Conservation (phyloP, 2,113 vertebrate species). For the Ictalurus punctatus region DNA sequence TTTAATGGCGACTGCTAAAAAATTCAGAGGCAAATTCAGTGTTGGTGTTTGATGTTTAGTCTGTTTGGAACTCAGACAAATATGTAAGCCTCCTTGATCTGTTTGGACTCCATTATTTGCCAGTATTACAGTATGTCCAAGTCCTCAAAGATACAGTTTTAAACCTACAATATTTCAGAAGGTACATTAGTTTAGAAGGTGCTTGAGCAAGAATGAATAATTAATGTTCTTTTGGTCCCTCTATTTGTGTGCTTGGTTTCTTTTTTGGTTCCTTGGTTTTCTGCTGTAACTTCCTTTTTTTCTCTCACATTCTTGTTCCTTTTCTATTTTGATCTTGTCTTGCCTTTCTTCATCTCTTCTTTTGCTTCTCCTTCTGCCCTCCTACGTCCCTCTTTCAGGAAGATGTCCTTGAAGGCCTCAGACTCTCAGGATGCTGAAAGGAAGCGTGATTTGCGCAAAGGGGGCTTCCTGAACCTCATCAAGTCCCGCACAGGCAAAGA, state of each 20-base stretch:
- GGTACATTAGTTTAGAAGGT: not conserved
- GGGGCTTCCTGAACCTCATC: conserved; percentile 93
- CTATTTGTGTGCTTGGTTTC: not conserved
- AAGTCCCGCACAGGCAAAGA: conserved; percentile 82
- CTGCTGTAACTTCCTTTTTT: not conserved
- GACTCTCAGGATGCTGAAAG: conserved; percentile 88
- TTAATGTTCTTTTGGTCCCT: not conserved
- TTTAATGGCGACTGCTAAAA: not conserved
- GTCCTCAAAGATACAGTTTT: not conserved
- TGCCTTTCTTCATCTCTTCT: not conserved
- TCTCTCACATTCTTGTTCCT: not conserved
- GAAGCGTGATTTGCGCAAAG: conserved; percentile 86
- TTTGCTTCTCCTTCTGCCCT: not conserved
- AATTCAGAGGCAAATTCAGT: not conserved
- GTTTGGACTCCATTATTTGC: not conserved
- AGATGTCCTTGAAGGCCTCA: conserved; percentile 72
- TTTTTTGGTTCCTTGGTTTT: not conserved
- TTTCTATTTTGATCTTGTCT: not conserved
- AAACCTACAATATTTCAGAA: not conserved
- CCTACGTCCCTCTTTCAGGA: conserved; percentile 62
- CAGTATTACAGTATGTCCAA: not conserved
- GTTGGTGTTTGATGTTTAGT: not conserved
- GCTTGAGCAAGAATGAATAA: not conserved
- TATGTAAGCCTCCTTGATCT: not conserved
- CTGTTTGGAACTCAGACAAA: not conserved